These are phyloP conservation scores for Aurelia aurita complex sp. Pacific DNA, from an alignment of 30 jellyfish, hydroid and myxozoan species.

Conservation along the genomic window DNA sequence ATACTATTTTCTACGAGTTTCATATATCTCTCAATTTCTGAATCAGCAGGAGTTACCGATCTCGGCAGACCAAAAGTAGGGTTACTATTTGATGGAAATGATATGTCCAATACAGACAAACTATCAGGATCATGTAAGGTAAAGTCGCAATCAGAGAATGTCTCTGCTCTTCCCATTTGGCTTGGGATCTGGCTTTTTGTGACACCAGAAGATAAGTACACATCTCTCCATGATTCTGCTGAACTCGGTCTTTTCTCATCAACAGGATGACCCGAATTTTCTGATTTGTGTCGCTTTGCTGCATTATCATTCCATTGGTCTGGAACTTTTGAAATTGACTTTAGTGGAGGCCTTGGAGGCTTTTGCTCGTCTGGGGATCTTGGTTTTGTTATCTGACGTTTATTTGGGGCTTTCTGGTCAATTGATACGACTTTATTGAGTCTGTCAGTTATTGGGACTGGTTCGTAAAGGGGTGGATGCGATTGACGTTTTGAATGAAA, in stretches of 20 bases:
- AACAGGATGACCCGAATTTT: not conserved
- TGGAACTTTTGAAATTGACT: slow-evolving; percentile 12
- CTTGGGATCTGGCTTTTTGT: slow-evolving; percentile 55
- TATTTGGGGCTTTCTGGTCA: slow-evolving; percentile 1
- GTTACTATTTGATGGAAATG: slow-evolving; percentile 55
- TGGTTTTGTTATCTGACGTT: slow-evolving; percentile 1
- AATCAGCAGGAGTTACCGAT: slow-evolving; percentile 49
- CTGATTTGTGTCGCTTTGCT: not conserved
- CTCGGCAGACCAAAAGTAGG: slow-evolving; percentile 74
- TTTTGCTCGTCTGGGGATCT: slow-evolving; percentile 43
- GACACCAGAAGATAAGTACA: slow-evolving; percentile 30
- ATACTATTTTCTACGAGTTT: slow-evolving; percentile 46
- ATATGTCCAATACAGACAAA: slow-evolving; percentile 40
- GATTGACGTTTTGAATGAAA: slow-evolving; percentile 20
- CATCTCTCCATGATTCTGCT: slow-evolving; percentile 46
- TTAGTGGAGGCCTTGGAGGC: slow-evolving; percentile 1
- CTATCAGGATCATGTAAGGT: slow-evolving; percentile 65
- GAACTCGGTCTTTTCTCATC: slow-evolving; percentile 13
- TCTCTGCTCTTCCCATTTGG: slow-evolving; percentile 39
- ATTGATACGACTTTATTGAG: slow-evolving; percentile 12
- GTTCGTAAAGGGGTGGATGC: slow-evolving; percentile 60
- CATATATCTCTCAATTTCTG: slow-evolving; percentile 53
- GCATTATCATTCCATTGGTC: not conserved
- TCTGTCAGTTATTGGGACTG: slow-evolving; percentile 43
- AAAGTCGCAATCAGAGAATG: slow-evolving; percentile 57